Base-by-base conservation (phyloP, 2,797 vertebrate genomes). In the Peromyscus nudipes region DNA sequence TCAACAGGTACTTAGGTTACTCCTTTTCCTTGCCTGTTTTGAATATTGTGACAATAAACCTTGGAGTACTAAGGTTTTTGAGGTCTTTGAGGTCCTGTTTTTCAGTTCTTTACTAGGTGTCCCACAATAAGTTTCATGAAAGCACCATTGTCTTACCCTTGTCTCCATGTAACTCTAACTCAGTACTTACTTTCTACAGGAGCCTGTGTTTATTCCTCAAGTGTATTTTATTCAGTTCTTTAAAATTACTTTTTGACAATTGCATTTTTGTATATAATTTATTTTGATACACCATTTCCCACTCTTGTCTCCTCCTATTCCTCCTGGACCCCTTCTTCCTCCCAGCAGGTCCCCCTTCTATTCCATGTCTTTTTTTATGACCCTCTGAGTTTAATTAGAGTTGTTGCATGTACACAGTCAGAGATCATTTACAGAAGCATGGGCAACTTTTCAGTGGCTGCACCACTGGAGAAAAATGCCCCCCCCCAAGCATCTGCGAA, bases 201-300 rank as follows among this genome's bases (percentile, higher is more conserved):
- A 96, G 1, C 4, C 1, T 83, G 40, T 5, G 69, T 93, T 93
- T 97, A 79, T 87, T 94, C 16, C 46, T 29, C 6, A 92, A 80
- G 11, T 79, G 64, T 55, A 46, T 67, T 79, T 37, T 49, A 37
- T 11, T 94, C 23, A 37, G 13, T 87, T 55, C 27, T 84, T 34
- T 6, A 85, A 46, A 52, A 14, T 37, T 86, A n/a, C 13, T 60
- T 60, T 40, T 55, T 85, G 83, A 49, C 62, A 67, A 23, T n/a
- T n/a, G 6, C 19, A 13, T 13, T 1, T 8, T 21, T 40, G 17
- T 21, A 65, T 21, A 46, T 29, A 83, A 31, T 57, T 1, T 37
- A 65, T 2, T 4, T 84, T 46, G 62, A 84, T 34, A n/a, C 46
- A 67, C 29, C 34, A 55, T 29, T 69, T 37, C 12, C 23, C 1